Conservation (phyloP, 2,797 vertebrate species). For the Buphagus erythrorhynchus region DNA sequence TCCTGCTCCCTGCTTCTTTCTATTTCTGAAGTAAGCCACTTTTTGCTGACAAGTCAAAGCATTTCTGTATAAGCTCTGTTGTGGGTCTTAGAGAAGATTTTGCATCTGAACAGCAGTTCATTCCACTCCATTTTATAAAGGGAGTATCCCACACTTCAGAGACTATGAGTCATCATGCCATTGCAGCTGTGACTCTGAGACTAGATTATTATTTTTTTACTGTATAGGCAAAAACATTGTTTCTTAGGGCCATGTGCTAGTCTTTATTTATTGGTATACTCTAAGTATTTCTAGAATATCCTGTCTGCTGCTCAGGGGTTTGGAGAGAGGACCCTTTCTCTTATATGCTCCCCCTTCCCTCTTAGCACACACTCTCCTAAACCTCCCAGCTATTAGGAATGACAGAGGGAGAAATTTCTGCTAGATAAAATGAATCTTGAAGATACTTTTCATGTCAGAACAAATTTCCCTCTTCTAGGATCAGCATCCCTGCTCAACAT, state of each 20-base stretch:
- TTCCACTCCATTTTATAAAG: slow-evolving; percentile 16
- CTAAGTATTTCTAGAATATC: slow-evolving; percentile 24
- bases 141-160: slow-evolving; percentile 47
- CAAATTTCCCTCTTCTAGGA: neutral
- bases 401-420: neutral
- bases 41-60: slow-evolving; percentile 9
- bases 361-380: neutral
- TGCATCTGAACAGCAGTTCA: neutral
- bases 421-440: neutral
- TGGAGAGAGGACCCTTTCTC: neutral
- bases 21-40: neutral
- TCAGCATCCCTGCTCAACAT: neutral
- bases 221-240: neutral
- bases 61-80: neutral
- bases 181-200: slow-evolving; percentile 36
- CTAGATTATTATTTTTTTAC: neutral
- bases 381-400: neutral
- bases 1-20: neutral
- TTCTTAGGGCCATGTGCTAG: neutral
- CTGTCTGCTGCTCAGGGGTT: neutral
- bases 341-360: neutral
- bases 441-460: neutral
- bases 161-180: slow-evolving; percentile 41
- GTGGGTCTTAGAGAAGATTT: slow-evolving; percentile 1
- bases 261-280: slow-evolving; percentile 26